Conservation (phyloP, 2,888 invertebrate genomes). For the Itoplectis maculator region DNA sequence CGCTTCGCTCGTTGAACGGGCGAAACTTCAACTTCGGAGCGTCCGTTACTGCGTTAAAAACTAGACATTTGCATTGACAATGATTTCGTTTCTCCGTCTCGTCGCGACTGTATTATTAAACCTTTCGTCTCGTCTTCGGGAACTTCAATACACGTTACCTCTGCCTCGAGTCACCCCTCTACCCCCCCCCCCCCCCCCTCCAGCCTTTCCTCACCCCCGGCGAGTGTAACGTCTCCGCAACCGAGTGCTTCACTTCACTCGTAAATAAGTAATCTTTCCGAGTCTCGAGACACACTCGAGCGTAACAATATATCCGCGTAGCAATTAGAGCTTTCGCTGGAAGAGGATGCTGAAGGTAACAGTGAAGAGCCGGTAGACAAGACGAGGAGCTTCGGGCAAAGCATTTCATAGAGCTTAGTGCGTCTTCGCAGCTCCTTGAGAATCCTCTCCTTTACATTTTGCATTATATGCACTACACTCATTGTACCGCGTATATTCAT, state of each 20-base stretch:
- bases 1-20: too few species aligned
- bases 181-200: not conserved
- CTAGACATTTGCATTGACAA: too few species aligned
- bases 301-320: constrained; percentile 44
- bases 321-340: constrained; percentile 55
- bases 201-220: not conserved
- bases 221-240: constrained; percentile 43
- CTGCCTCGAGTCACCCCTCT: not conserved
- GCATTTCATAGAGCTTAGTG: constrained; percentile 2
- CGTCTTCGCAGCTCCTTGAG: constrained; percentile 8
- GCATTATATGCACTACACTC: not conserved
- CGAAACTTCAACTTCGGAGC: too few species aligned
- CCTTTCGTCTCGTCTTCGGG: not conserved
- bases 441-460: not conserved
- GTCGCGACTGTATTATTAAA: not conserved
- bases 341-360: not conserved
- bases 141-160: constrained; percentile 1
- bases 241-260: constrained; percentile 46
- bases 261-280: constrained; percentile 60
- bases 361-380: constrained; percentile 18
- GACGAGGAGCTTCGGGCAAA: constrained; percentile 1
- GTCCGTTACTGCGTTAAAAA: too few species aligned
- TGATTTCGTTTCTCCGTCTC: too few species aligned
- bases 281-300: constrained; percentile 59
- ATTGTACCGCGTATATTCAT: not conserved